Evolutionary conservation across 2,888 invertebrate species (phyloP).

Genomic region (Sphaerophoria taeniata): DNA sequence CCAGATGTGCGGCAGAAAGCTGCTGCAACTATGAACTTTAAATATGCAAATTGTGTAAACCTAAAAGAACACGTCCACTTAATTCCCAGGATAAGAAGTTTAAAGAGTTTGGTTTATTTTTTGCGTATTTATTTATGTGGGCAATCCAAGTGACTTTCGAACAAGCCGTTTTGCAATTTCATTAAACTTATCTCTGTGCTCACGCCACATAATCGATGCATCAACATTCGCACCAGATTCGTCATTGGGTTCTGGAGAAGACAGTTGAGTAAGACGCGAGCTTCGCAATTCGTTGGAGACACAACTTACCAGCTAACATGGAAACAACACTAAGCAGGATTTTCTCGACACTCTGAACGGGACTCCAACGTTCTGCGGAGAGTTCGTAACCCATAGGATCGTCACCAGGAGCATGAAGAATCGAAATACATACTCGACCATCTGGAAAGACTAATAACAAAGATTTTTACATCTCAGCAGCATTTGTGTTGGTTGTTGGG

Average conservation of each 20-base stretch:
- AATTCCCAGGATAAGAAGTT: conserved; percentile 20
- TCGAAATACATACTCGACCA: conserved; percentile 99
- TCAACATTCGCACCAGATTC: conserved; percentile 99
- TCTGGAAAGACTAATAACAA: conserved; percentile 92
- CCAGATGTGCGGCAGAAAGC: conserved; percentile 46
- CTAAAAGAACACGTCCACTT: conserved; percentile 49
- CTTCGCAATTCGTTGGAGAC: not conserved
- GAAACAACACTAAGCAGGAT: conserved; percentile 98
- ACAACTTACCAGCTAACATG: conserved; percentile 93
- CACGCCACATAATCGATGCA: conserved; percentile 99
- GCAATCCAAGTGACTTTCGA: conserved; percentile 92
- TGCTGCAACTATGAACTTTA: conserved; percentile 12
- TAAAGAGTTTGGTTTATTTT: conserved; percentile 5
- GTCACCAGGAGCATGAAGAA: conserved; percentile 99
- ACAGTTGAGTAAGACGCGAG: not conserved
- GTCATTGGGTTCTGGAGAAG: conserved; percentile 94
- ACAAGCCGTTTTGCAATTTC: conserved; percentile 96
- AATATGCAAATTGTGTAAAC: conserved; percentile 17
- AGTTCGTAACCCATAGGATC: conserved; percentile 99
- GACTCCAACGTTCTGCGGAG: conserved; percentile 99
- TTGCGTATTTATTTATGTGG: conserved; percentile 77
- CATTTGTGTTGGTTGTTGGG: conserved; percentile 74
- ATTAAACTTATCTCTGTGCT: conserved; percentile 96
- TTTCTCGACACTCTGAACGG: conserved; percentile 99
- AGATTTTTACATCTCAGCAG: not conserved